Conservation (phyloP, 2,888 invertebrate species). For the Herminia tarsipennalis region DNA sequence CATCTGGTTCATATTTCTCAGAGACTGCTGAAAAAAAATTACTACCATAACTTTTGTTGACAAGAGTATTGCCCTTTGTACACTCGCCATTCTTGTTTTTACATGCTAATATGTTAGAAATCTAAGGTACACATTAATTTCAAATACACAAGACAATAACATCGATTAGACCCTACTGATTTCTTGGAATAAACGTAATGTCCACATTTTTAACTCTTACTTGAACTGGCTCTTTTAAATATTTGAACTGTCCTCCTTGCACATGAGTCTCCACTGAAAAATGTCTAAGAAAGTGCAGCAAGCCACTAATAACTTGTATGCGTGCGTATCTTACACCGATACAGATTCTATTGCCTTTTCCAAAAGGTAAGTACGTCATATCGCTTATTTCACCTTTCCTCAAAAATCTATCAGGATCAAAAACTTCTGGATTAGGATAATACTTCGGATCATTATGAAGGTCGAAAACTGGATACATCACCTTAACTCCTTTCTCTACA, state of each 20-base stretch:
- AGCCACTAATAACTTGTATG: constrained; percentile 54
- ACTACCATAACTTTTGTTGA: too few relatives aligned
- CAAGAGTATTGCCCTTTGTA: too few relatives aligned
- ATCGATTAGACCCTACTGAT: too few relatives aligned
- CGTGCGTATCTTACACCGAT: constrained; percentile 66
- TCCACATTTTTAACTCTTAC: constrained; percentile 52
- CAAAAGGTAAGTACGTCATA: constrained; percentile 71
- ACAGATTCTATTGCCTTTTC: constrained; percentile 73
- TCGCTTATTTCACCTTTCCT: constrained; percentile 49
- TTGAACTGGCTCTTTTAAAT: constrained; percentile 51
- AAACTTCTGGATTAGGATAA: constrained; percentile 71
- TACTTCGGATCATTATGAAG: constrained; percentile 72
- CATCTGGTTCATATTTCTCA: too few relatives aligned
- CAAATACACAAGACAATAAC: too few relatives aligned
- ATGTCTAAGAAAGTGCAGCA: constrained; percentile 51
- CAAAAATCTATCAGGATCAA: constrained; percentile 70
- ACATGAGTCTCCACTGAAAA: constrained; percentile 49
- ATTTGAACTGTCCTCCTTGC: constrained; percentile 46
- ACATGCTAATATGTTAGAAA: too few relatives aligned
- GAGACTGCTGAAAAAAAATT: too few relatives aligned
- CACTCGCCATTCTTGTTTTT: too few relatives aligned
- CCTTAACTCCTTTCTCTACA: constrained; percentile 53
- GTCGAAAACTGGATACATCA: constrained; percentile 60
- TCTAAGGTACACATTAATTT: too few relatives aligned
- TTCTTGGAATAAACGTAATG: constrained; percentile 6